Evolutionary conservation across 2,113 vertebrate genomes (phyloP).

Genomic region (Apistogramma diplotaenia): DNA sequence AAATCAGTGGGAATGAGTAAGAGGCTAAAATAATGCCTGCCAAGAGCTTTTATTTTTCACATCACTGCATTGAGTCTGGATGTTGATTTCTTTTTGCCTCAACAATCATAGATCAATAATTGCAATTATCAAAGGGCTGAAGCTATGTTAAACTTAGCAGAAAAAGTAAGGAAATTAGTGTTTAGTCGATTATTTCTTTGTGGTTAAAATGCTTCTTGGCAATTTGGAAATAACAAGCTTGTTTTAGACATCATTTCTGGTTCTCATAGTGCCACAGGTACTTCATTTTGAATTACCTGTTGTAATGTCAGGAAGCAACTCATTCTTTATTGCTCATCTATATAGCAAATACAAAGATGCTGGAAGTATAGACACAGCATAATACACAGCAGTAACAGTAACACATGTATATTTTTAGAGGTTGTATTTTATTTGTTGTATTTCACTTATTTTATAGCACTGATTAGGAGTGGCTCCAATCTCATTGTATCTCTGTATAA

Average conservation of each 20-base stretch:
- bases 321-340: background rate
- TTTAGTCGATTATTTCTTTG: no score
- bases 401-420: no score
- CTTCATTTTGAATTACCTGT: background rate
- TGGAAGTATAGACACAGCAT: background rate
- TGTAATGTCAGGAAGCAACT: background rate
- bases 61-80: background rate
- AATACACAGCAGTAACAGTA: background rate
- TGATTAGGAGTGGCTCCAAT: no score
- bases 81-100: background rate
- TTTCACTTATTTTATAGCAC: no score
- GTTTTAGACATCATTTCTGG: background rate
- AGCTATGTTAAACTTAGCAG: background rate
- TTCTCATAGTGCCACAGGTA: background rate
- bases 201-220: no score
- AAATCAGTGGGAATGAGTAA: background rate
- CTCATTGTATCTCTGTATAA: no score
- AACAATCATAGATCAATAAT: background rate
- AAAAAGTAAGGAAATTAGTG: no score
- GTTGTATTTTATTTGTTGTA: no score
- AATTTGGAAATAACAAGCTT: background rate
- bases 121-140: no score
- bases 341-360: background rate
- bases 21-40: background rate
- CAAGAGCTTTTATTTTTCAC: background rate